Conservation (phyloP, 1,140 invertebrate species). For the Pseudomyrmex concolor region DNA sequence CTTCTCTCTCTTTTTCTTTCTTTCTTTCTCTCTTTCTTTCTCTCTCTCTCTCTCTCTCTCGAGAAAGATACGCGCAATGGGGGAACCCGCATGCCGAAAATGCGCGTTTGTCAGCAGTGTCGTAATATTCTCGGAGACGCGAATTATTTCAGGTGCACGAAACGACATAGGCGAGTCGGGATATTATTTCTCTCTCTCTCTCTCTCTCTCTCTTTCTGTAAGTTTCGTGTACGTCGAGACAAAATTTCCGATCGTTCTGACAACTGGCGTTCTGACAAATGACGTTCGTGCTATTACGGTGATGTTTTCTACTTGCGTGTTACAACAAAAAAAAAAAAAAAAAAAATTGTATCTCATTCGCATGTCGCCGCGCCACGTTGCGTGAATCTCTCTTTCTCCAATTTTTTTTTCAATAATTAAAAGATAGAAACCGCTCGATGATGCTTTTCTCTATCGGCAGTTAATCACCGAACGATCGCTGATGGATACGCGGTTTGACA, state of each 20-base stretch:
- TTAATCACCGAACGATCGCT: constrained; percentile 37
- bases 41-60: not conserved
- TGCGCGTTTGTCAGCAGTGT: not conserved
- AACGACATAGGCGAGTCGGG: not conserved
- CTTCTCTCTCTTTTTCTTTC: not conserved
- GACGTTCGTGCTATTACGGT: not conserved
- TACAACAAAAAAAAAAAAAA: not conserved
- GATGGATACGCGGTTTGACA: constrained; percentile 40
- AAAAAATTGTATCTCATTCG: not conserved
- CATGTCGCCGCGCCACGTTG: not conserved
- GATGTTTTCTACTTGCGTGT: constrained; percentile 5
- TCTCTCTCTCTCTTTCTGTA: too few species aligned
- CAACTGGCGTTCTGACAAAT: too few species aligned
- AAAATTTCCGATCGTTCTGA: too few species aligned
- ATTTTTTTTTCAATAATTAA: constrained; percentile 35
- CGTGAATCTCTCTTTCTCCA: not conserved
- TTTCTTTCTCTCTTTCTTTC: too few species aligned
- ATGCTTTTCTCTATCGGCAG: constrained; percentile 4
- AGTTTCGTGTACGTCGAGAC: too few species aligned
- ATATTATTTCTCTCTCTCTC: not conserved
- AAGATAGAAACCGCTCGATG: constrained; percentile 35
- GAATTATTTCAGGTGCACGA: not conserved
- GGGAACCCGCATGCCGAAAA: not conserved
- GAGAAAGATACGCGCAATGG: constrained; percentile 1
- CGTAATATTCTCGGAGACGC: not conserved